Percentiles rank a stretch among this genome's conserved stretches.
phyloP scores from a whole-genome alignment of 2,113 vertebrate species.

The Amazona guildingii region DNA sequence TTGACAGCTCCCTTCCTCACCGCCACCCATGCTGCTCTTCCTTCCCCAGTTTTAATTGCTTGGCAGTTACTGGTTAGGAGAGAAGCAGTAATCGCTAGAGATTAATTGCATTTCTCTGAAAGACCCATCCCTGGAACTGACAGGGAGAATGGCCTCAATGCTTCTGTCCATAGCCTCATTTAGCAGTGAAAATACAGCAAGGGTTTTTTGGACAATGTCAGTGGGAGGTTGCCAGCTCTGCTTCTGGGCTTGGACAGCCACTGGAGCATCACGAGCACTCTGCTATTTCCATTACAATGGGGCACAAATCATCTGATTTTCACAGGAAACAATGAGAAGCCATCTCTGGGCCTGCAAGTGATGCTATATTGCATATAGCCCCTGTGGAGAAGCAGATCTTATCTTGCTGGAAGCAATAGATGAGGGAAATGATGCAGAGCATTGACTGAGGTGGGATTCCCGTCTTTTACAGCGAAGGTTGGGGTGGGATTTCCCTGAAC shows the following conservation, averaged over 20 bases:
- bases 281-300: neutral
- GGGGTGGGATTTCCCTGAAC: neutral
- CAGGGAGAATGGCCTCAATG: neutral
- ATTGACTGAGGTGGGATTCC: neutral
- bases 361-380: too few species aligned
- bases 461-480: neutral
- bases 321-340: neutral
- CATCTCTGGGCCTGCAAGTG: neutral
- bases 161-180: neutral
- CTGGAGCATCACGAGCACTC: neutral
- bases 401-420: neutral
- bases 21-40: neutral
- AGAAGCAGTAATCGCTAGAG: neutral
- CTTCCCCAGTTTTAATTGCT: neutral
- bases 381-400: neutral
- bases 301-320: neutral
- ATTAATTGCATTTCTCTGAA: constrained; percentile 32
- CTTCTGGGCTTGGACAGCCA: neutral
- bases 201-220: neutral
- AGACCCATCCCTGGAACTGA: neutral
- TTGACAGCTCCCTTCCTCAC: neutral
- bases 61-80: neutral
- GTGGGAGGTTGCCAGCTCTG: neutral
- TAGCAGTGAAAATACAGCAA: neutral
- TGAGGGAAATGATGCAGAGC: neutral